Conservation (phyloP, 2,888 invertebrate genomes). For the Zaprionus lineosus region DNA sequence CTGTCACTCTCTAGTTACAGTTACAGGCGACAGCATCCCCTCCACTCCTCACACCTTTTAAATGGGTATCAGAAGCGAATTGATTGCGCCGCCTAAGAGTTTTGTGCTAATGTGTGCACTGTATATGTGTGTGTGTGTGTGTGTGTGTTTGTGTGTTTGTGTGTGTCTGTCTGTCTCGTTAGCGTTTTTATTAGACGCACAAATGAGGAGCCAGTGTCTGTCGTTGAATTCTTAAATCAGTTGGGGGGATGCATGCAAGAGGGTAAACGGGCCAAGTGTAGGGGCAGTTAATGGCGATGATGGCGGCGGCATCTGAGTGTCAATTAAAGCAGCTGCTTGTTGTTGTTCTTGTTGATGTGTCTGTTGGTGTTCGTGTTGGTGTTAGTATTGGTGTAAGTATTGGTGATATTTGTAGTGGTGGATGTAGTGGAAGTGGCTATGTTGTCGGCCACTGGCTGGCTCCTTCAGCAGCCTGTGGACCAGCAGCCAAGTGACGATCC, state of each 20-base stretch:
- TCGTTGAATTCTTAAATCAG: constrained; percentile 29
- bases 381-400: constrained; percentile 10
- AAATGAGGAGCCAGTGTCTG: constrained; percentile 62
- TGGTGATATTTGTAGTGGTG: constrained; percentile 8
- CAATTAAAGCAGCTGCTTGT: constrained; percentile 67
- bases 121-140: constrained; percentile 1
- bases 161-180: constrained; percentile 59
- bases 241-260: constrained; percentile 7
- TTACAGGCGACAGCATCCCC: constrained; percentile 26
- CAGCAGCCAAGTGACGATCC: constrained; percentile 4
- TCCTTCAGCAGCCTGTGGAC: constrained; percentile 54
- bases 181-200: constrained; percentile 73
- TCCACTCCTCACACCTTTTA: background rate
- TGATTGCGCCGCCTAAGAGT: constrained; percentile 67
- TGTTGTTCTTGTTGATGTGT: constrained; percentile 11
- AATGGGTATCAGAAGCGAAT: constrained; percentile 57
- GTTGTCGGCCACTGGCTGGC: constrained; percentile 42
- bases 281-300: constrained; percentile 52
- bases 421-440: constrained; percentile 2
- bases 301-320: constrained; percentile 68
- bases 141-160: constrained; percentile 18
- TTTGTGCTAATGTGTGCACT: constrained; percentile 55
- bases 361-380: constrained; percentile 3
- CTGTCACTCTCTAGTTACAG: constrained; percentile 48
- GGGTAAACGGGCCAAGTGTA: constrained; percentile 3